These are phyloP conservation scores for Styela plicata DNA, from an alignment of 23 tunicate species.

Conservation along the genomic window DNA sequence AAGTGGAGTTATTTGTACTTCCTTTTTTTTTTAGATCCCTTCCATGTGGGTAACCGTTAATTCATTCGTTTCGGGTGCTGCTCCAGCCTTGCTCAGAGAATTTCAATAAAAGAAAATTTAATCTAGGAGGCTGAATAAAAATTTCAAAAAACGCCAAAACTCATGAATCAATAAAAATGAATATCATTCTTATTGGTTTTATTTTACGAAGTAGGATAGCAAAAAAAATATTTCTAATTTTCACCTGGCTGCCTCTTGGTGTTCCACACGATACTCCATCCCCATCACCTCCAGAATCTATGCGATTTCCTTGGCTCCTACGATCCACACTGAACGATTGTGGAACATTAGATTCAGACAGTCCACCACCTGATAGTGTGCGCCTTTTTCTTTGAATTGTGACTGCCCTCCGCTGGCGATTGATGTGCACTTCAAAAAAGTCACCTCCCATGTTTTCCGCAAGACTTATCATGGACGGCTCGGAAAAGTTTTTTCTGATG, in stretches of 20 bases:
- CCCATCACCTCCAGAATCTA: background rate
- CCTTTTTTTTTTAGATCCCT: no score
- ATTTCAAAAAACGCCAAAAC: no score
- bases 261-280: background rate
- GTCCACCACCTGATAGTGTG: conserved; percentile 11
- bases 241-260: conserved; percentile 4
- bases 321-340: background rate
- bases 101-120: no score
- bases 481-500: conserved; percentile 81
- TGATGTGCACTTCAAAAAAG: conserved; percentile 78
- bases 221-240: no score
- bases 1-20: no score
- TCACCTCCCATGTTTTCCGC: conserved; percentile 58
- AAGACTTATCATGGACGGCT: conserved; percentile 71
- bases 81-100: no score
- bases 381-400: conserved; percentile 60
- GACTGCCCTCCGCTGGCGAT: conserved; percentile 65
- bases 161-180: no score
- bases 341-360: background rate
- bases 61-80: no score
- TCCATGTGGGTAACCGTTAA: no score
- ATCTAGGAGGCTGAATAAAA: no score
- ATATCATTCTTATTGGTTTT: no score
- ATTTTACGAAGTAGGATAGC: no score
- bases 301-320: background rate